Base-by-base conservation (phyloP, 2,797 vertebrate species). In the Mareca strepera region DNA sequence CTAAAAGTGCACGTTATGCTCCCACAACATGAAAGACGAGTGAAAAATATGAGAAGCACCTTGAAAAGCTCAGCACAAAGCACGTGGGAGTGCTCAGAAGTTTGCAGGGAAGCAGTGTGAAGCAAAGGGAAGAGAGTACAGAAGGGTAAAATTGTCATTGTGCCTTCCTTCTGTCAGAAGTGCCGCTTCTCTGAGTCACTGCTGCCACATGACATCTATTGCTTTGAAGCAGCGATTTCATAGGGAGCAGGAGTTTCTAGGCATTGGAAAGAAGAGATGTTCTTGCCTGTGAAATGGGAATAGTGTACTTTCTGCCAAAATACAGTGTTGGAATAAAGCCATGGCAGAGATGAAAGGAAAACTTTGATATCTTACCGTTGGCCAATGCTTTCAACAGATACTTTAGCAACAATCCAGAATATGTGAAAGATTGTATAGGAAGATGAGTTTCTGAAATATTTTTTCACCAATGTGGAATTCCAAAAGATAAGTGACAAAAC, bases 371-470 rank as follows among this genome's bases (percentile, higher is more conserved):
- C 44, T 86, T 92, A 60, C 11, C 6, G 1, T 56, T 70, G 82
- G 84, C 79, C 60, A 70, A 74, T 7, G 13, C 13, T 91, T 92
- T n/a, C 21, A 82, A 74, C 84, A 94, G 85, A 89, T 90, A 72
- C 72, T 83, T 77, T 33, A 87, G 48, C 17, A 85, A 58, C 53
- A 46, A 50, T 41, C 31, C 73, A 89, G 82, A 91, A 64, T 60
- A 91, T 89, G 39, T 59, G 41, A 82, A 85, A 79, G 56, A 77
- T 78, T 87, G 8, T 82, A 44, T 1, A 21, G 25, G 80, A 63
- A 80, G 17, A 50, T 44, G 41, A 70, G 11, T 64, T 91, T 77
- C 68, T 77, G 31, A 85, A 64, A 50, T 3, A 31, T 41, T 68
- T 87, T 63, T 56, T 20, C 11, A 46, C 17, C 33, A 6, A 88